Percentiles rank a stretch among this genome's conserved stretches.
Conservation (phyloP, 1,140 invertebrate species). For the Brachionus asplanchnoidis region DNA sequence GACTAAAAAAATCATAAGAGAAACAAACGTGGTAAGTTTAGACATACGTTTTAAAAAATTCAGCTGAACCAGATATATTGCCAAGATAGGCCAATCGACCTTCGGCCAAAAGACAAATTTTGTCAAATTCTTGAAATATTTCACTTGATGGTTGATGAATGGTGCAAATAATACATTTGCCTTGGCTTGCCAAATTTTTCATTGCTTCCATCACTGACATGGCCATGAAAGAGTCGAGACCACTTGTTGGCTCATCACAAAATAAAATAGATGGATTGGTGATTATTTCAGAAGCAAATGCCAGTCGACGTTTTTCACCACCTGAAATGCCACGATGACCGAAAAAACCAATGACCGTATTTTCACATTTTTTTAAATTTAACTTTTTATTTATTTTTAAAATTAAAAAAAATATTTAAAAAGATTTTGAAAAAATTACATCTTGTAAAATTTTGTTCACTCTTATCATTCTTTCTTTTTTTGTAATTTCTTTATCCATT, state of each 20-base stretch:
- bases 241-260: conserved; percentile 70
- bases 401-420: background rate
- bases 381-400: background rate
- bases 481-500: conserved; percentile 77
- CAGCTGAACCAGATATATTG: conserved; percentile 45
- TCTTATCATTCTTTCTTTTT: conserved; percentile 69
- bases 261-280: conserved; percentile 90
- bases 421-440: conserved; percentile 43
- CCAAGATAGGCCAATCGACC: conserved; percentile 30
- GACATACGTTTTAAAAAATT: conserved; percentile 23
- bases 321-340: conserved; percentile 80
- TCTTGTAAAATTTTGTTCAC: conserved; percentile 84
- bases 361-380: conserved; percentile 35
- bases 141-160: conserved; percentile 95
- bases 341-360: conserved; percentile 23
- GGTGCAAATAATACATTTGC: conserved; percentile 85
- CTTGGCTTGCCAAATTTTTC: conserved; percentile 66
- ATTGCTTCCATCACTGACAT: conserved; percentile 78
- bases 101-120: conserved; percentile 5
- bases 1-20: conserved; percentile 51
- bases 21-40: background rate
- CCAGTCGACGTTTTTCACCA: conserved; percentile 85
- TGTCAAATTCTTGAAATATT: conserved; percentile 83
- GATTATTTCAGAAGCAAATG: conserved; percentile 84
- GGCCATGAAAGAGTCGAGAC: conserved; percentile 77